phyloP scores from a whole-genome alignment of 1,140 invertebrate genomes.

The Zelostemma sp. region DNA sequence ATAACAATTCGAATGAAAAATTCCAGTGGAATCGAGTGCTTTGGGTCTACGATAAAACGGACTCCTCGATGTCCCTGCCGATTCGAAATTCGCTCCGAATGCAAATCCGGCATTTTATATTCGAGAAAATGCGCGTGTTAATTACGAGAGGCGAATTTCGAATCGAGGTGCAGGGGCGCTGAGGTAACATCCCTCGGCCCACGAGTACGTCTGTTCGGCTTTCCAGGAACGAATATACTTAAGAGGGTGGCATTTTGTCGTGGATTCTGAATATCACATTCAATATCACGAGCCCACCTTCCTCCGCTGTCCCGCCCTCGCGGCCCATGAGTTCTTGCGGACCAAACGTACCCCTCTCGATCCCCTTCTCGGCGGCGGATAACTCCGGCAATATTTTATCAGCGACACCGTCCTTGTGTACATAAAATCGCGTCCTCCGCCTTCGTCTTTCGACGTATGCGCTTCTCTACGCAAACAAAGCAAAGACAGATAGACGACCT shows the following conservation, averaged over 20 bases:
- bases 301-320: conserved; percentile 18
- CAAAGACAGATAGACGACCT: not conserved
- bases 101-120: no score
- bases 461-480: not conserved
- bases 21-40: no score
- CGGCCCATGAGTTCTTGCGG: not conserved
- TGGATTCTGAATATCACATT: conserved; percentile 62
- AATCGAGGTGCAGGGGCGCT: not conserved
- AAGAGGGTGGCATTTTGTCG: conserved; percentile 55
- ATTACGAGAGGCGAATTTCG: not conserved
- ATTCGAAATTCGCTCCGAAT: no score
- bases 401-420: conserved; percentile 36
- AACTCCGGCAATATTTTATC: conserved; percentile 61
- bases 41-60: no score
- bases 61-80: no score
- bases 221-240: conserved; percentile 43
- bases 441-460: not conserved
- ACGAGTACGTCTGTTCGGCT: conserved; percentile 20
- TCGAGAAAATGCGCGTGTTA: no score
- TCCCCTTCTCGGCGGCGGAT: conserved; percentile 41
- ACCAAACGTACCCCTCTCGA: conserved; percentile 13
- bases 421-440: not conserved
- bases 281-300: conserved; percentile 56
- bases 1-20: no score
- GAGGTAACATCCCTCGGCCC: conserved; percentile 21